Percentiles rank a stretch among this genome's conserved stretches.
Conservation (phyloP, 2,888 invertebrate species). For the Creontiades dilutus region DNA sequence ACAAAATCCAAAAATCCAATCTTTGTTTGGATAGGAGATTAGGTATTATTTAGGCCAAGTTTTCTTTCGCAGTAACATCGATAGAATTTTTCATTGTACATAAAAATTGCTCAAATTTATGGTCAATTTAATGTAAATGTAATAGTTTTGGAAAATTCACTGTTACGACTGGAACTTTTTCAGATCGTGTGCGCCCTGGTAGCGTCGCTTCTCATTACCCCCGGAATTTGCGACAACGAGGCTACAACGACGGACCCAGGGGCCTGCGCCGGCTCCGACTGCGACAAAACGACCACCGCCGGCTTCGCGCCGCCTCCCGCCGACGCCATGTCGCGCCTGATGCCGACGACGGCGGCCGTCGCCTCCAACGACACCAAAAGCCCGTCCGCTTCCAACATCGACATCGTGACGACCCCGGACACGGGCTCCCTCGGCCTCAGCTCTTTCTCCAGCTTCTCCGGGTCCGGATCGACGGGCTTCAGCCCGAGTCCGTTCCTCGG, state of each 20-base stretch:
- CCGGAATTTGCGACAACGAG: neutral
- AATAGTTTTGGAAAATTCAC: too few relatives aligned
- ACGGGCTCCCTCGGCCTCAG: conserved; percentile 47
- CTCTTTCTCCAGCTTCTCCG: conserved; percentile 68
- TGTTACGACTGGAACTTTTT: neutral
- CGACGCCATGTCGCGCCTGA: conserved; percentile 66
- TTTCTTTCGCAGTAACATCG: too few relatives aligned
- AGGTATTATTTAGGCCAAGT: too few relatives aligned
- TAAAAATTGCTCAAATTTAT: too few relatives aligned
- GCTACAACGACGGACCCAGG: neutral
- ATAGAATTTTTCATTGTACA: too few relatives aligned
- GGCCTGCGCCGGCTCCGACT: conserved; percentile 30
- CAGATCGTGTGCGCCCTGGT: neutral
- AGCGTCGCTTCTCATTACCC: neutral
- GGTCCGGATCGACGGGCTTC: conserved; percentile 74
- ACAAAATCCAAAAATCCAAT: too few relatives aligned
- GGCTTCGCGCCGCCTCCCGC: conserved; percentile 63
- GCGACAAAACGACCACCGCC: neutral
- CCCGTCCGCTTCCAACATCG: conserved; percentile 60
- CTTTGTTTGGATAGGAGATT: too few relatives aligned
- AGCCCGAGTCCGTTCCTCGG: conserved; percentile 73
- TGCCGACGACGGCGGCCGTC: conserved; percentile 59
- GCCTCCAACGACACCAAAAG: conserved; percentile 62
- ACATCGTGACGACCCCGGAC: conserved; percentile 63
- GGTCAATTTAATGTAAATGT: too few relatives aligned